Evolutionary conservation across 35 echinoderm and acorn worm genomes (phyloP), one percentile per base, ranked within the genome.

Genomic region (Amphiura filiformis): DNA sequence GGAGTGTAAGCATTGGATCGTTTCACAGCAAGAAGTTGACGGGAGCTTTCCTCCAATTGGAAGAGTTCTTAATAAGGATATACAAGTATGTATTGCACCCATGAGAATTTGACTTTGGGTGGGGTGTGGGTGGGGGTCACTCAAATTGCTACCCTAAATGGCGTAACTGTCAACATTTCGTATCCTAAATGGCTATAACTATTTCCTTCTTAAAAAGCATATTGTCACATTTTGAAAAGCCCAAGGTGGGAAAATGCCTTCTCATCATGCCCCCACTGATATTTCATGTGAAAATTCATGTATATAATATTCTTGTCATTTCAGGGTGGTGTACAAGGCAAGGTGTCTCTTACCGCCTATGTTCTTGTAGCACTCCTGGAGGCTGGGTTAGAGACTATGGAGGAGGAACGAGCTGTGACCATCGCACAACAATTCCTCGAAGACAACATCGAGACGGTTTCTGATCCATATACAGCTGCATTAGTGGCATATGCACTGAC

Each of bases 41-140:
- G 96, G 96, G 13, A 84, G 87, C 12, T 99, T 99, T 75, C 96
- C 96, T 32, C 93, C 93, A 31, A 90, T 99, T 18, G 96, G 96
- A 28, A 84, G 87, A 77, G 96, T 99, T 31, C 83, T 95, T 20
- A 95, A 99, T 79, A 99, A 99, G n/a, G 96, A 99, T 49, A 99
- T 99, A 36, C 96, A 99, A 90, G 96, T 99, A 84, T 37, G 28
- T 4, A 17, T 47, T n/a, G n/a, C n/a, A n/a, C n/a, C n/a, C n/a
- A n/a, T n/a, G n/a, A n/a, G n/a, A n/a, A n/a, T n/a, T n/a, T n/a
- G n/a, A n/a, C n/a, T n/a, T n/a, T n/a, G n/a, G n/a, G n/a, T n/a
- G n/a, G n/a, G n/a, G n/a, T n/a, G n/a, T n/a, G n/a, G n/a, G n/a
- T n/a, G n/a, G n/a, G n/a, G n/a, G n/a, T n/a, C n/a, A n/a, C n/a